Conservation (phyloP, 2,113 vertebrate species). For the Sarotherodon lohbergeri region DNA sequence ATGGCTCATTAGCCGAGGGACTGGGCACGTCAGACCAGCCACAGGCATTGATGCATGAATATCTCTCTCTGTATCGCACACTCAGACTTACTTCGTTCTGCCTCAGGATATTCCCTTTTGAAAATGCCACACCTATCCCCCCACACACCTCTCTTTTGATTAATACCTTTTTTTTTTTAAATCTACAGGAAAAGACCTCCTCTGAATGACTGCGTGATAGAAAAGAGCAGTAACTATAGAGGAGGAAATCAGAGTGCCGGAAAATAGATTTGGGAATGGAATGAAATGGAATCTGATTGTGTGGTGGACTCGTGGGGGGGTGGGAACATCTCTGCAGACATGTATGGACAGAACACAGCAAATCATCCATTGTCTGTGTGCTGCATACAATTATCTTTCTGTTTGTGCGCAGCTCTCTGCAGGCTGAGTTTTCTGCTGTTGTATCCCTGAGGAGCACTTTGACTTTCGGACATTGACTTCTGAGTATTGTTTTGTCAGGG, state of each 20-base stretch:
- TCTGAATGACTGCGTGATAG: neutral
- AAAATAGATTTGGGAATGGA: neutral
- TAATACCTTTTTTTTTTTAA: neutral
- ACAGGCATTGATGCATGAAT: neutral
- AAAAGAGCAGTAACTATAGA: neutral
- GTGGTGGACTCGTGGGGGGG: neutral
- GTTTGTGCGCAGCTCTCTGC: neutral
- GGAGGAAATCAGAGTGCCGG: neutral
- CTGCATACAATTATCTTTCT: neutral
- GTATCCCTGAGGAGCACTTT: neutral
- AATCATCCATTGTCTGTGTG: neutral
- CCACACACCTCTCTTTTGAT: neutral
- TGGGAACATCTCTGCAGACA: neutral
- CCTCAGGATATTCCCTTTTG: neutral
- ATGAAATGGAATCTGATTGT: conserved; percentile 1
- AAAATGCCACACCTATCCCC: neutral
- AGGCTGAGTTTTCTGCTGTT: neutral
- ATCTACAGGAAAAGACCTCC: neutral
- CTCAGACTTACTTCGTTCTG: neutral
- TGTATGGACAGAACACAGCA: neutral
- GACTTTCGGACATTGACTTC: neutral
- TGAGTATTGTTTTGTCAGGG: neutral
- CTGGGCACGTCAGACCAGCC: neutral
- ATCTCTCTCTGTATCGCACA: neutral
- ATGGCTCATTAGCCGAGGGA: neutral